Conservation (phyloP, 1,140 invertebrate genomes). For the Hylaeus volcanicus region DNA sequence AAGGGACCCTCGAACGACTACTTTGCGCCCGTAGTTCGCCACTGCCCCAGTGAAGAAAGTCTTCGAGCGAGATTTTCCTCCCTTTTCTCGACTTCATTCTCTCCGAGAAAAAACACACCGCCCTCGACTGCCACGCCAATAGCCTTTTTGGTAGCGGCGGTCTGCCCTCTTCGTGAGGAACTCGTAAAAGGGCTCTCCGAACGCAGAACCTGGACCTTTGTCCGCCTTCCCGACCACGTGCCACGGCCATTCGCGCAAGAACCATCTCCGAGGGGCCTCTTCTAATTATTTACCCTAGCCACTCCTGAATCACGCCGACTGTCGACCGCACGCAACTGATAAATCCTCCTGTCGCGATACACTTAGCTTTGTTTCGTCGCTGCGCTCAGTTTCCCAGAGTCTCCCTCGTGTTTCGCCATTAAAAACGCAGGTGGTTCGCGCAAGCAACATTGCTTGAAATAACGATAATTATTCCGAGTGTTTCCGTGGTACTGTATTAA, state of each 20-base stretch:
- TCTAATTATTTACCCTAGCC: conserved; percentile 66
- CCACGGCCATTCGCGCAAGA: conserved; percentile 54
- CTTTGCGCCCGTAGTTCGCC: too few species aligned
- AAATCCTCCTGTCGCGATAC: conserved; percentile 58
- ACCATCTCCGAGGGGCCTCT: conserved; percentile 27
- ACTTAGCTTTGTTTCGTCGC: conserved; percentile 18
- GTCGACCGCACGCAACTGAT: conserved; percentile 64
- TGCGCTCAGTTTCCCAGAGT: background rate
- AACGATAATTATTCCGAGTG: too few species aligned
- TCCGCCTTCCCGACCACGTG: conserved; percentile 55
- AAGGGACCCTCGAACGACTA: background rate
- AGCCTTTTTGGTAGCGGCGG: conserved; percentile 8
- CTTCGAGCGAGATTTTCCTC: conserved; percentile 17
- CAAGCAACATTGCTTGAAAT: too few species aligned
- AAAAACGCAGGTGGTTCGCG: too few species aligned
- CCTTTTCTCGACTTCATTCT: background rate
- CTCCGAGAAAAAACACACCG: background rate
- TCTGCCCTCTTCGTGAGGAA: conserved; percentile 37
- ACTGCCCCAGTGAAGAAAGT: conserved; percentile 19
- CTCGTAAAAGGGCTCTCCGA: conserved; percentile 43
- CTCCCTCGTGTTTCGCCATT: too few species aligned
- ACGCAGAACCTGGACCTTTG: conserved; percentile 49
- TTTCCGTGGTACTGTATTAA: too few species aligned
- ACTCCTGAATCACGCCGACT: conserved; percentile 56
- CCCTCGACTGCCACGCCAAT: background rate